Base-by-base conservation (phyloP, 2,113 vertebrate species). In the Planiliza haematocheilus region DNA sequence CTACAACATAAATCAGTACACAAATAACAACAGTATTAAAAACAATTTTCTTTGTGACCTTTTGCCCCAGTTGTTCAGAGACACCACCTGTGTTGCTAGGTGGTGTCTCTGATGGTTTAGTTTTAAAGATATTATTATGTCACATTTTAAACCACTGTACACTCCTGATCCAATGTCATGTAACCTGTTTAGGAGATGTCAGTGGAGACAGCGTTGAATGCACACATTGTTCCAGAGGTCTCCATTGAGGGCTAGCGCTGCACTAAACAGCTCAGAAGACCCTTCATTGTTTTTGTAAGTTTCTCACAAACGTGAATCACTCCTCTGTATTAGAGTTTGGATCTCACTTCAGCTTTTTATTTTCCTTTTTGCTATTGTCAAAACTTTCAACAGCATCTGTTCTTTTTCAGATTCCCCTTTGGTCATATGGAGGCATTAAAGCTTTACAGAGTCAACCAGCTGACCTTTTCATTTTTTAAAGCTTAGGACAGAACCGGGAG, bases 201-300 rank as follows among this genome's bases (percentile, higher is more conserved):
- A 1, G 62, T 83, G 46, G 90, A 90, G 46, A n/a, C 75, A 8
- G 1, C 36, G 2, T 16, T 88, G 69, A 91, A 88, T 56, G 82
- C 85, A 76, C 86, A 89, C 74, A 62, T 85, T 7, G 73, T 60
- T 78, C 80, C 84, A 66, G 83, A 91, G 55, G 79, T 92, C 46
- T 75, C 87, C 24, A 91, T 86, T 7, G 85, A 91, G 69, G 82
- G 83, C 55, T 89, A 89, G 70, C 75, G 4, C 12, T 30, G 34
- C 37, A 21, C 7, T 17, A 52, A 17, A 63, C 42, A 63, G 38
- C 41, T 63, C 39, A 14, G 46, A 67, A 48, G 37, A 48, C 14
- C 17, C 48, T 65, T 55, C 24, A 3, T 50, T 74, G 59, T 74
- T 60, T 78, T 49, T 82, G 86, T 87, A 84, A 83, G 86, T 64